Conservation (phyloP, 2,888 invertebrate genomes). For the Idaea aversata region DNA sequence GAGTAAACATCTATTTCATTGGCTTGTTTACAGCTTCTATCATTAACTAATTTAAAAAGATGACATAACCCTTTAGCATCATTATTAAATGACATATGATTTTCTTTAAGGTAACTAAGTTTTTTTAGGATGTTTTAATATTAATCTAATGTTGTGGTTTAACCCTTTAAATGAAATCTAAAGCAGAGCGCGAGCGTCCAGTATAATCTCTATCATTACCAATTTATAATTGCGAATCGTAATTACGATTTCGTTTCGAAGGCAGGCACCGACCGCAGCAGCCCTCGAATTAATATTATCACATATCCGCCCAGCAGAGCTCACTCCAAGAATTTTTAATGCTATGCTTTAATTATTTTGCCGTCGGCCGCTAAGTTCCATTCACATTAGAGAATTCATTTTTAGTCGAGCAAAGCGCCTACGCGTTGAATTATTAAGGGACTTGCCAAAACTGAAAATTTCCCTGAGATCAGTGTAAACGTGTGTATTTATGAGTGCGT, state of each 20-base stretch:
- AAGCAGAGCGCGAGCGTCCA: background rate
- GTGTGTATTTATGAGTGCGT: conserved; percentile 69
- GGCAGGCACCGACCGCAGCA: conserved; percentile 43
- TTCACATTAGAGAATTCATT: conserved; percentile 79
- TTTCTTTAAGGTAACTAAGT: background rate
- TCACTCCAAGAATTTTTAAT: conserved; percentile 78
- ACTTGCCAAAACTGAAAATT: conserved; percentile 76
- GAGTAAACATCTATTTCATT: background rate
- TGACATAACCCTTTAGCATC: background rate
- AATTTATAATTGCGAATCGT: conserved; percentile 29
- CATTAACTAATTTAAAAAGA: background rate
- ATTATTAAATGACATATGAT: background rate
- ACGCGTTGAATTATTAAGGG: conserved; percentile 28
- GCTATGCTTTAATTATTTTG: conserved; percentile 79
- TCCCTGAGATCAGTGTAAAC: conserved; percentile 61
- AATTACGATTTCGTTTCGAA: conserved; percentile 32
- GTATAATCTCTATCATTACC: conserved; percentile 9
- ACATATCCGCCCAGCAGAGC: conserved; percentile 73
- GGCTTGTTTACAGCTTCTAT: background rate
- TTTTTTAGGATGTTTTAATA: background rate
- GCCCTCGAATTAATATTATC: conserved; percentile 75
- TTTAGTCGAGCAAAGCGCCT: conserved; percentile 45
- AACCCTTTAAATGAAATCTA: background rate
- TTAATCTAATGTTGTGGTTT: background rate
- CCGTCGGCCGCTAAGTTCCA: conserved; percentile 72